Evolutionary conservation across 2,797 vertebrate genomes (phyloP), one percentile per base, ranked within the genome.

Genomic region (Dendrocincla fuliginosa): DNA sequence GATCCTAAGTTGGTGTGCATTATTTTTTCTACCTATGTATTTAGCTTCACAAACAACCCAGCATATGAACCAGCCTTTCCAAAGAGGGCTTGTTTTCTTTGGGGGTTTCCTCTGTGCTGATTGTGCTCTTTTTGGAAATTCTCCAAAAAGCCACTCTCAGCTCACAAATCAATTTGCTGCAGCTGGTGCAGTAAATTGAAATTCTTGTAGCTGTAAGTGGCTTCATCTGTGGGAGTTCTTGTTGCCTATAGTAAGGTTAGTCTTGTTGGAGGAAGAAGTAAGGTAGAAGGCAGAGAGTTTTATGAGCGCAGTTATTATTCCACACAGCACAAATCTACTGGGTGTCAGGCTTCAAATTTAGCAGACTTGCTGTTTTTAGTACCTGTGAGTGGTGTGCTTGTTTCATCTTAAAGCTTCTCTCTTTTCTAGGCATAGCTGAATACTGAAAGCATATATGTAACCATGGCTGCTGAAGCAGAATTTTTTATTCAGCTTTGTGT

Each of bases 81-180:
- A 41, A 67, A 70, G 12, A 41, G 6, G 20, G 6, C 27, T 94
- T 59, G 14, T 57, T 87, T 93, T 32, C 33, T 39, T 30, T 22
- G 49, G 24, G 32, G 25, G 14, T 56, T 92, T 91, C 12, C 5
- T 77, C 71, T 92, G 33, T 35, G 15, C 13, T 12, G 6, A 79
- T 59, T 61, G 42, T 63, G 17, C 17, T 87, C 71, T 22, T 79
- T 84, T 73, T 94, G 95, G 82, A 74, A 92, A 35, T 59, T 30
- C 52, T 96, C 95, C 91, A 94, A 44, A 55, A 73, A 35, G 55
- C 63, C 71, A 79, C 78, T 95, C 81, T 50, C 41, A 65, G 50
- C 37, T 93, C 67, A 76, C 67, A 93, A 89, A 87, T 52, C 61
- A 89, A 76, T 86, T 89, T 89, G 63, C 59, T 82, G 63, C 87